phyloP scores from a whole-genome alignment of 2,888 invertebrate genomes.

The Macaria liturata region DNA sequence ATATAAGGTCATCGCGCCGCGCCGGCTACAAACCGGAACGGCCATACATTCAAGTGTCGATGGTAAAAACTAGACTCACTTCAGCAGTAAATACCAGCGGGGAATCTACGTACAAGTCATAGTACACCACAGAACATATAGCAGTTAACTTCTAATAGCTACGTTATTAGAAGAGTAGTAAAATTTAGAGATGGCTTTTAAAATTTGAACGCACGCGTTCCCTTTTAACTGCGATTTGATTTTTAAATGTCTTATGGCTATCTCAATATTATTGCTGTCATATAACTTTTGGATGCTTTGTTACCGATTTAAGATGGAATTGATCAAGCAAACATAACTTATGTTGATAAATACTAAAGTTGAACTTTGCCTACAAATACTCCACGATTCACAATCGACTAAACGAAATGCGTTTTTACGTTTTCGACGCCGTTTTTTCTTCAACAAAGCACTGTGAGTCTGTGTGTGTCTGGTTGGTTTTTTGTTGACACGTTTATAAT shows the following conservation, averaged over 20 bases:
- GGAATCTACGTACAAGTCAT: conserved; percentile 7
- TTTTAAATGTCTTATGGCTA: no score
- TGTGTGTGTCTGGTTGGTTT: conserved; percentile 24
- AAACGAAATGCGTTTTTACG: background rate
- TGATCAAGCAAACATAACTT: no score
- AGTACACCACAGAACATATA: conserved; percentile 1
- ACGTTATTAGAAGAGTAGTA: conserved; percentile 6
- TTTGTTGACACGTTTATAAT: conserved; percentile 34
- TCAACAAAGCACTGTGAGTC: no score
- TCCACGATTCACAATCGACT: no score
- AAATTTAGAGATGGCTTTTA: background rate
- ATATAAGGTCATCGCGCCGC: conserved; percentile 80
- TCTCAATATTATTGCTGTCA: no score
- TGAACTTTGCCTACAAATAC: no score
- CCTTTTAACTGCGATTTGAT: no score
- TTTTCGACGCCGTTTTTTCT: background rate
- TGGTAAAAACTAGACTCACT: conserved; percentile 67
- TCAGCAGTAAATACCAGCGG: conserved; percentile 21
- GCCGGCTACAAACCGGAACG: conserved; percentile 81
- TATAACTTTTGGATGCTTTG: no score
- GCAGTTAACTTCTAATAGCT: conserved; percentile 3
- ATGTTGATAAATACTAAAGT: no score
- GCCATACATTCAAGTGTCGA: conserved; percentile 60
- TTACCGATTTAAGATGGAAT: no score
- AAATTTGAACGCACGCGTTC: no score